These are phyloP conservation scores for Notothenia rossii DNA, from an alignment of 2,113 vertebrate species.

Conservation along the genomic window DNA sequence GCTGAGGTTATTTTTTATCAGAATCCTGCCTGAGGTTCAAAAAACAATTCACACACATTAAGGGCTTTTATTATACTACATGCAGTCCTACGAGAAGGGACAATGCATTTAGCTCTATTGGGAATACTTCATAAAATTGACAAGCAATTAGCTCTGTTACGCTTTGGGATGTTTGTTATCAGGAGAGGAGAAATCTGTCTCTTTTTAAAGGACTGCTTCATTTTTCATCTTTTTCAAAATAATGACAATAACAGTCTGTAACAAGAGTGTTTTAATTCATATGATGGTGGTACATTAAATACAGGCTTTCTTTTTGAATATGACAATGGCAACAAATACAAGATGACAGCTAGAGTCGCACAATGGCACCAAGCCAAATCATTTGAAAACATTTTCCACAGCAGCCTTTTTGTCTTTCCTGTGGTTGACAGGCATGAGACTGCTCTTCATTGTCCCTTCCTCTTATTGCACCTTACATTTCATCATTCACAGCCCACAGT, in stretches of 20 bases:
- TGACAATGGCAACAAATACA: conserved; percentile 64
- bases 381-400: conserved; percentile 65
- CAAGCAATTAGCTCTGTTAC: conserved; percentile 77
- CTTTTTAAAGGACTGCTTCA: conserved; percentile 48
- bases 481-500: conserved; percentile 57
- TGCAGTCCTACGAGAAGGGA: conserved; percentile 58
- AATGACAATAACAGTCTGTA: conserved; percentile 55
- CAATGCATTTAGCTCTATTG: conserved; percentile 60
- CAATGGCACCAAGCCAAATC: conserved; percentile 56
- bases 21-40: not conserved
- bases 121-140: conserved; percentile 70
- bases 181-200: conserved; percentile 49
- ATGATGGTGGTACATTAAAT: conserved; percentile 62
- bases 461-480: conserved; percentile 64
- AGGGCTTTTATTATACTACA: conserved; percentile 48
- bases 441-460: conserved; percentile 64
- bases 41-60: conserved; percentile 9
- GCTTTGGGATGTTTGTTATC: conserved; percentile 71
- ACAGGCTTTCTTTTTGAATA: conserved; percentile 58
- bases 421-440: conserved; percentile 53
- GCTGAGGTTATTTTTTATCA: too few relatives aligned
- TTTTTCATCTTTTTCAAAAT: conserved; percentile 64
- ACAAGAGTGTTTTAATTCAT: conserved; percentile 63
- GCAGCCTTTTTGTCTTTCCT: conserved; percentile 36
- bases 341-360: conserved; percentile 64